phyloP scores from a whole-genome alignment of 2,797 vertebrate genomes.

The Sphaeramia orbicularis region DNA sequence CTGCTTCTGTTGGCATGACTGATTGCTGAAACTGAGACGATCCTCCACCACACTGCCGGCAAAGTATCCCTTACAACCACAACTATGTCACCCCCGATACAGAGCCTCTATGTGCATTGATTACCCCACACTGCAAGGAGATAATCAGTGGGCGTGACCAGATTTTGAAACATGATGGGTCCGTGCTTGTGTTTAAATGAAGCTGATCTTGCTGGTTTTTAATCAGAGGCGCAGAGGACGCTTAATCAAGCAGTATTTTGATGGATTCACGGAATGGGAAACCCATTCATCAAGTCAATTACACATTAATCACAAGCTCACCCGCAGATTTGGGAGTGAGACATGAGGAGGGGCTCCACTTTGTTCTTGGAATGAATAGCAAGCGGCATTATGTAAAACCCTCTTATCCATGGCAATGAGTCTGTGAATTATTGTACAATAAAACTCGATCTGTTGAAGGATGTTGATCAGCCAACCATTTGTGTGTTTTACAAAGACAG shows the following conservation, averaged over 20 bases:
- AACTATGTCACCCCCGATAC: slow-evolving; percentile 47
- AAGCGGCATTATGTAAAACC: slow-evolving; percentile 68
- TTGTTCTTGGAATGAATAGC: slow-evolving; percentile 73
- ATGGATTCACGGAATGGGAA: slow-evolving; percentile 81
- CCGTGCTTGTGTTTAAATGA: slow-evolving; percentile 77
- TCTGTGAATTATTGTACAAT: slow-evolving; percentile 61
- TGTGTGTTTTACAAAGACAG: slow-evolving; percentile 49
- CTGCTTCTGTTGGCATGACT: slow-evolving; percentile 74
- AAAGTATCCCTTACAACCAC: slow-evolving; percentile 60
- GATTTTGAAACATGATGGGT: slow-evolving; percentile 73
- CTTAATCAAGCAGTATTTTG: slow-evolving; percentile 82
- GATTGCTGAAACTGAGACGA: slow-evolving; percentile 66
- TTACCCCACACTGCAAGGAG: slow-evolving; percentile 63
- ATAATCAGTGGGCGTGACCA: slow-evolving; percentile 79
- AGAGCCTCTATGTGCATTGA: slow-evolving; percentile 60
- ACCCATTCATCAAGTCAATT: slow-evolving; percentile 86
- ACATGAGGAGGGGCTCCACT: slow-evolving; percentile 71
- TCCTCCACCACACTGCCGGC: slow-evolving; percentile 43
- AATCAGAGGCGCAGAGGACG: slow-evolving; percentile 77
- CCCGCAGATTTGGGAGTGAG: slow-evolving; percentile 71
- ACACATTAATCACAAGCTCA: slow-evolving; percentile 83
- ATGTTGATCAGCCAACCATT: slow-evolving; percentile 57
- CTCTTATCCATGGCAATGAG: slow-evolving; percentile 60
- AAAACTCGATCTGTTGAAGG: slow-evolving; percentile 34
- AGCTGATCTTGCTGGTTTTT: slow-evolving; percentile 77